Base-by-base conservation (phyloP, 1,140 invertebrate genomes). In the Eciton burchellii region DNA sequence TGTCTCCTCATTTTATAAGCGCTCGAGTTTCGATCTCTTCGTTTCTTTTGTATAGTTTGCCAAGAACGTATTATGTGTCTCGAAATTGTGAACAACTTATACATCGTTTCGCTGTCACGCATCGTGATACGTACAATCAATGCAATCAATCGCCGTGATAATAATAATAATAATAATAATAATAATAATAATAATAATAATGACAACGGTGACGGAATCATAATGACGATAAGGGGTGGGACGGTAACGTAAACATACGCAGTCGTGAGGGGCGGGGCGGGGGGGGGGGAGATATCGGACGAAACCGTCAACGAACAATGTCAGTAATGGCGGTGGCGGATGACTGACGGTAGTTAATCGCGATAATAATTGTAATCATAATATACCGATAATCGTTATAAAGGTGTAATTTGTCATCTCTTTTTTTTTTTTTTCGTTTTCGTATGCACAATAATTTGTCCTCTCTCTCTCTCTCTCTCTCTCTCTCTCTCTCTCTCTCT, bases 41-140 rank as follows among this genome's bases (percentile, higher is more conserved):
- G 54, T 88, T 82, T 82, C 88, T 88, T 89, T 88, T 89, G 88
- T 90, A 87, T 85, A 79, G 81, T 88, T 89, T 88, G 84, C 87
- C 87, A 87, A 89, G 84, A 90, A 90, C 86, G 89, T 91, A 92
- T 92, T n/a, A 93, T 91, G 91, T 93, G 92, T 93, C 90, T 93
- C 91, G 90, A 93, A 93, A 93, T 92, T 93, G 92, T 92, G 91
- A 93, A 93, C 92, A 94, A 93, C 92, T 92, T 88, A 93, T 93
- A 93, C 92, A 93, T 85, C 81, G 88, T 92, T 90, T 91, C 89
- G 89, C 91, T 91, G 91, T 91, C 90, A 91, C 92, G 89, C 92
- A 93, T 90, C 92, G 35, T 35, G 92, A 91, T 90, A 91, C 84
- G 79, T 91, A 90, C 86, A 91, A 91, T 91, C 35, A 88, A 91